Conservation (phyloP, 2,797 vertebrate genomes). For the Pipistrellus pygmaeus region DNA sequence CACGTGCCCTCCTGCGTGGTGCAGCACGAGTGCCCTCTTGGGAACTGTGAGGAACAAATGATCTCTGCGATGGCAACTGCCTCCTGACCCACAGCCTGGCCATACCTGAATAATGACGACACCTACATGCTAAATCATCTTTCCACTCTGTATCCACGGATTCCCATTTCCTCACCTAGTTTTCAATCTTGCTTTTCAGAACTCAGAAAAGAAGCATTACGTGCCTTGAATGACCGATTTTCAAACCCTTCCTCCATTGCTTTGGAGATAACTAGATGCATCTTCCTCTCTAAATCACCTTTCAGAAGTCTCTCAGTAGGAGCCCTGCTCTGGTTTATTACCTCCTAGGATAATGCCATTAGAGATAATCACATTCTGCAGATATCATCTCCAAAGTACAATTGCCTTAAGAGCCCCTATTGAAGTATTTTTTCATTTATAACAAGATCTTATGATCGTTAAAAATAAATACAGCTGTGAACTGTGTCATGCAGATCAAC, state of each 20-base stretch:
- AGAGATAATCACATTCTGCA: slow-evolving; percentile 77
- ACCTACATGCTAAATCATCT: background rate
- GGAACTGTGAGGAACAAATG: background rate
- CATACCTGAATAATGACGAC: background rate
- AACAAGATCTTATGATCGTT: slow-evolving; percentile 76
- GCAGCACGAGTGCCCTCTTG: no score
- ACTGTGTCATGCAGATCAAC: slow-evolving; percentile 44
- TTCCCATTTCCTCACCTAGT: slow-evolving; percentile 5
- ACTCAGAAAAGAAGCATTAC: slow-evolving; percentile 43
- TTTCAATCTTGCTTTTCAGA: slow-evolving; percentile 33
- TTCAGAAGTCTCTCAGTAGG: slow-evolving; percentile 58
- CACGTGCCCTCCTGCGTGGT: background rate
- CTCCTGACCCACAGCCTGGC: background rate
- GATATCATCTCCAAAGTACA: slow-evolving; percentile 78
- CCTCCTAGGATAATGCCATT: slow-evolving; percentile 73
- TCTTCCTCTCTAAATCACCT: slow-evolving; percentile 74
- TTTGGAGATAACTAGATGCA: slow-evolving; percentile 60
- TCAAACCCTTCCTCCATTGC: slow-evolving; percentile 59
- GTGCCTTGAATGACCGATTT: slow-evolving; percentile 49
- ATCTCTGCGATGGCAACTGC: background rate
- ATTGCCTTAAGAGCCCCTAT: slow-evolving; percentile 66
- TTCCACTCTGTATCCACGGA: background rate
- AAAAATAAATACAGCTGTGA: slow-evolving; percentile 71
- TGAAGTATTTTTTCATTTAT: slow-evolving; percentile 79
- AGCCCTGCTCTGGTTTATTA: slow-evolving; percentile 69